Evolutionary conservation across 2,113 vertebrate species (phyloP).

Genomic region (Phyllostomus hastatus): DNA sequence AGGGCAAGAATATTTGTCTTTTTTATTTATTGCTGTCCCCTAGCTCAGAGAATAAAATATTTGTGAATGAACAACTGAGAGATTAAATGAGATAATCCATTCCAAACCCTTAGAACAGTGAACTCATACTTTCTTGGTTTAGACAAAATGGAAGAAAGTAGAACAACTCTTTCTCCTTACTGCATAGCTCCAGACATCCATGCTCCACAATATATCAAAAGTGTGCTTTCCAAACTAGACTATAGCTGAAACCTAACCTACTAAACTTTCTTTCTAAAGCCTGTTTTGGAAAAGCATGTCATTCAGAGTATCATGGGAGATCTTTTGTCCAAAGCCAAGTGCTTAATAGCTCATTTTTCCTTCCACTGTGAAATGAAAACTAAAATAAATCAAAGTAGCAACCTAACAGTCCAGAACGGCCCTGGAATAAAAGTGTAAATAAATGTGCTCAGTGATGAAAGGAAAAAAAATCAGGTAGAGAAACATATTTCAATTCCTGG

Average conservation of each 20-base stretch:
- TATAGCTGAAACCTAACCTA: neutral
- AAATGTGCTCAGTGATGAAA: slow-evolving; percentile 16
- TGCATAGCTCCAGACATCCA: neutral
- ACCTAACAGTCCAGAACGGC: slow-evolving; percentile 11
- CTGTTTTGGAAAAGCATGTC: neutral
- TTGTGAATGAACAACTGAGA: neutral
- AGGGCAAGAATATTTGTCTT: neutral
- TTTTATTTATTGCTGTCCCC: neutral
- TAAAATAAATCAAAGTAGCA: slow-evolving; percentile 60
- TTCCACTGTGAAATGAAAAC: slow-evolving; percentile 48
- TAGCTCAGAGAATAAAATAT: neutral
- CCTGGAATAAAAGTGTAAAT: slow-evolving; percentile 21
- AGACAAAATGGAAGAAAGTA: neutral
- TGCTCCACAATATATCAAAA: neutral
- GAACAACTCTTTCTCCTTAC: neutral
- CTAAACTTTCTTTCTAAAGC: neutral
- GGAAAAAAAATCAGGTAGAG: neutral
- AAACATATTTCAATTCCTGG: neutral
- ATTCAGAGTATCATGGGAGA: neutral
- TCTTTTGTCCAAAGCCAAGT: slow-evolving; percentile 34
- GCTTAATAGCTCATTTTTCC: slow-evolving; percentile 38
- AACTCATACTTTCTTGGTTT: neutral
- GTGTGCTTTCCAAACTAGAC: neutral
- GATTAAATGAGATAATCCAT: neutral
- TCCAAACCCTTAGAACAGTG: neutral